Evolutionary conservation across 1,140 invertebrate genomes (phyloP), one percentile per base, ranked within the genome.

Genomic region (Pararge aegeria): DNA sequence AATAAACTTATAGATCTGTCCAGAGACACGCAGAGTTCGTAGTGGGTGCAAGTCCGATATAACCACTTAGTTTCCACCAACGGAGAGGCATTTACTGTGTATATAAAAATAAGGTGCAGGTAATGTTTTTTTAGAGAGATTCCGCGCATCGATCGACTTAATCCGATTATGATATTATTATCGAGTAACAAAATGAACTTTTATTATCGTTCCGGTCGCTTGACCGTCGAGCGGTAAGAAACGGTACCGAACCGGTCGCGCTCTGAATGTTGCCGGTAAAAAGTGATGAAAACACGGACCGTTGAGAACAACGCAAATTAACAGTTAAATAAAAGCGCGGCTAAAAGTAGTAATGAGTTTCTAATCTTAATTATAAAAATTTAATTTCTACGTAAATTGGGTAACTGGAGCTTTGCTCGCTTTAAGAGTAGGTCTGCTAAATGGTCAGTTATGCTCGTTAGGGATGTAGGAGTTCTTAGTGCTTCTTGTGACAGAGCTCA

Each of bases 221-320:
- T 63, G 68, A 55, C 40, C 62, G 46, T 44, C 60, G 68, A 42
- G 38, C 38, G 38, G 38, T 42, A 18, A 75, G 66, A 71, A 80
- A 75, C 78, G 68, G 78, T 83, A 82, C 67, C 46, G 70, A 57
- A 71, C 74, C 65, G 68, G 76, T 74, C 75, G 62, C 74, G 83
- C 78, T 82, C 83, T 83, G 68, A 80, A 78, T 80, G 53, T 42
- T 61, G 21, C 12, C 50, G 40, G 55, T 66, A 68, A 82, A 77
- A 75, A 75, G 67, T 44, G 37, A 57, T 50, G 24, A 60, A 64
- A 46, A 59, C 57, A 55, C 53, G 54, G 24, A 48, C 42, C n/a
- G 16, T 48, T 55, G 19, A 64, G 30, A 42, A 34, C 16, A 15
- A 29, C 46, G 54, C 24, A 48, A 57, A 66, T 61, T 51, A 58